These are phyloP conservation scores for Pilophorus perplexus DNA, from an alignment of 2,888 invertebrate genomes.

Conservation along the genomic window DNA sequence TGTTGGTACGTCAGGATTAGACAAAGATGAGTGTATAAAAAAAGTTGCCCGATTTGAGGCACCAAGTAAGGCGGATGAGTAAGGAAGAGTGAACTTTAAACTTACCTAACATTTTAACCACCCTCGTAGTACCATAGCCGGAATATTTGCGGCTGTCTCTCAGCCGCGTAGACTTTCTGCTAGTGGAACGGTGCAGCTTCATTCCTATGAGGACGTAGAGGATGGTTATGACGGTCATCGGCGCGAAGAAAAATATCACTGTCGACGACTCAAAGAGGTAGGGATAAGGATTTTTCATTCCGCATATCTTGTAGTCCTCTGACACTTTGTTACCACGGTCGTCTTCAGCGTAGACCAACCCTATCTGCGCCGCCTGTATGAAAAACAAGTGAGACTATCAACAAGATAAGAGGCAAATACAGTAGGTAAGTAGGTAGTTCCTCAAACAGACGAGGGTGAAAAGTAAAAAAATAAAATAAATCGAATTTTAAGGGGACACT, in stretches of 20 bases:
- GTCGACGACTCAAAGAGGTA: constrained; percentile 62
- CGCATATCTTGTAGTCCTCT: constrained; percentile 59
- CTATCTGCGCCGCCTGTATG: constrained; percentile 52
- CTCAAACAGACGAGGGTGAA: too few relatives aligned
- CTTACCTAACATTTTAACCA: constrained; percentile 48
- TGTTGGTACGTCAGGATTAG: too few relatives aligned
- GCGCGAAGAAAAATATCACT: constrained; percentile 61
- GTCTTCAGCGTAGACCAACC: constrained; percentile 59
- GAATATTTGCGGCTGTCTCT: constrained; percentile 40
- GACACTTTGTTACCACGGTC: constrained; percentile 52
- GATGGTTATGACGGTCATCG: constrained; percentile 61
- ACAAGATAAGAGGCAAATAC: too few relatives aligned
- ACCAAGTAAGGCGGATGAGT: too few relatives aligned
- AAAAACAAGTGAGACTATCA: too few relatives aligned
- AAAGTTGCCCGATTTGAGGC: too few relatives aligned
- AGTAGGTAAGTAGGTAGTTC: too few relatives aligned
- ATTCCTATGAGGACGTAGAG: constrained; percentile 58
- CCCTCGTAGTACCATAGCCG: constrained; percentile 43
- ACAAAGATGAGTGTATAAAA: too few relatives aligned
- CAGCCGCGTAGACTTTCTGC: constrained; percentile 18
- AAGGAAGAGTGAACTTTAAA: too few relatives aligned
- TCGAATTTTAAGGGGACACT: too few relatives aligned
- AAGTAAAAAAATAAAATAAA: too few relatives aligned
- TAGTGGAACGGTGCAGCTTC: constrained; percentile 56
- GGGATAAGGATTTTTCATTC: constrained; percentile 58